A percentile compares a stretch with the other conserved stretches of the same genome.
Conservation (phyloP, 2,797 vertebrate species). For the Alca torda region DNA sequence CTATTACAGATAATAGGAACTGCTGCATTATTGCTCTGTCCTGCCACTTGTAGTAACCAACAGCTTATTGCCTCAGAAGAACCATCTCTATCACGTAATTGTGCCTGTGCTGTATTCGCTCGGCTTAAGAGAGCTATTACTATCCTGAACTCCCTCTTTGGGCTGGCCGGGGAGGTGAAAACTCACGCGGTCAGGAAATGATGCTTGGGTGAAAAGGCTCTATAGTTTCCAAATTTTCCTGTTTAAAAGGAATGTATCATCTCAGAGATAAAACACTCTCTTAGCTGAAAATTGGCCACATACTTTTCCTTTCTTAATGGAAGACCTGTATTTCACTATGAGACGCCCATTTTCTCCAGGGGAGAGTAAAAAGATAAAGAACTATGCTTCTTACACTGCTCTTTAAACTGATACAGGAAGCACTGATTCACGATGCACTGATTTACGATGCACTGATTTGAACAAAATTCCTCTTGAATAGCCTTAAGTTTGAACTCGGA, state of each 20-base stretch:
- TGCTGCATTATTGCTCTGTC: background rate
- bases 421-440: background rate
- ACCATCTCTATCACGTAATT: background rate
- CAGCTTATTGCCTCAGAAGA: background rate
- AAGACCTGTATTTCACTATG: background rate
- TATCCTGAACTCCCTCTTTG: background rate
- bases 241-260: background rate
- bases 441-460: too few species aligned
- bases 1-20: background rate
- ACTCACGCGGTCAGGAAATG: background rate
- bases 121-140: accelerated
- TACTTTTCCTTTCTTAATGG: background rate
- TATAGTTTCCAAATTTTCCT: background rate
- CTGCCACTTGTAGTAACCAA: background rate
- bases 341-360: background rate
- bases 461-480: background rate
- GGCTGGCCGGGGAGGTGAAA: background rate
- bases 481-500: background rate
- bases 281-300: background rate
- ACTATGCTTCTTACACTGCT: background rate
- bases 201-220: background rate
- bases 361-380: background rate
- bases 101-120: background rate
- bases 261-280: background rate
- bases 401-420: background rate